A percentile compares a stretch with the other conserved stretches of the same genome.
These are phyloP conservation scores for Lomographa bimaculata DNA, from an alignment of 2,888 invertebrate genomes.

Conservation along the genomic window DNA sequence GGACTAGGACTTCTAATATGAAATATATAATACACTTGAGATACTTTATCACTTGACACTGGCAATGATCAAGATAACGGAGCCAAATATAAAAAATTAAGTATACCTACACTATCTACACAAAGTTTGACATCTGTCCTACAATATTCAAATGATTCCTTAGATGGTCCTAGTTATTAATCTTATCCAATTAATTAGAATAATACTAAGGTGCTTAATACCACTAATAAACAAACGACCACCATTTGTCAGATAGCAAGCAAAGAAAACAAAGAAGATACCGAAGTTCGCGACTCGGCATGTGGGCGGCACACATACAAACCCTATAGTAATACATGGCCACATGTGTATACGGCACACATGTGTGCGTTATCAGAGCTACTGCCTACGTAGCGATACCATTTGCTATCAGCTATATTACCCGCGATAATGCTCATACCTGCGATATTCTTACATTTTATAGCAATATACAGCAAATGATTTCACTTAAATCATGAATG, in stretches of 20 bases:
- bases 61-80: no score
- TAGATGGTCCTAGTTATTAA: no score
- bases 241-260: slow-evolving; percentile 58
- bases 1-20: no score
- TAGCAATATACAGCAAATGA: slow-evolving; percentile 17
- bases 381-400: slow-evolving; percentile 63
- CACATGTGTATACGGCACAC: slow-evolving; percentile 20
- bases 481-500: slow-evolving; percentile 52
- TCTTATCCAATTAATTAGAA: no score
- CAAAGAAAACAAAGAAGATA: slow-evolving; percentile 72
- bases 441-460: slow-evolving; percentile 48
- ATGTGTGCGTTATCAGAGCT: slow-evolving; percentile 51
- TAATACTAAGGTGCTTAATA: slow-evolving; percentile 42
- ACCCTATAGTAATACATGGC: slow-evolving; percentile 3
- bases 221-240: slow-evolving; percentile 57
- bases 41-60: no score
- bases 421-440: slow-evolving; percentile 63
- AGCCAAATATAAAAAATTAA: no score
- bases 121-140: no score
- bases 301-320: slow-evolving; percentile 34
- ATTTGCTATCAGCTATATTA: slow-evolving; percentile 62
- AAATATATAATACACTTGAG: no score
- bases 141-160: no score
- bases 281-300: slow-evolving; percentile 46
- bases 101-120: no score